Base-by-base conservation (phyloP, 2,888 invertebrate species). In the Seladonia tumulorum region DNA sequence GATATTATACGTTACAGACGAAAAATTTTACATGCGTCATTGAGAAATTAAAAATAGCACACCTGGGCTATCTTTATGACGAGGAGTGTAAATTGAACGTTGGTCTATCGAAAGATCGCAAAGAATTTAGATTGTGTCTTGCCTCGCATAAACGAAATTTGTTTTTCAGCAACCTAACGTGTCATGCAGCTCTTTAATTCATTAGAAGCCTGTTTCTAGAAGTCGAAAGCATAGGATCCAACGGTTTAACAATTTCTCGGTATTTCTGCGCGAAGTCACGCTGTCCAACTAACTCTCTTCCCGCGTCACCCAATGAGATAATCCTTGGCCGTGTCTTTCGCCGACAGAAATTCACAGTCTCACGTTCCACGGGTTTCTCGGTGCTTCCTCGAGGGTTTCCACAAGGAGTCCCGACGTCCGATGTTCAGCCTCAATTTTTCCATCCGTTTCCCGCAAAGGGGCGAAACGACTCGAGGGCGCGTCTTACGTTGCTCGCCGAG, bases 391-490 rank as follows among this genome's bases (percentile, higher is more conserved):
- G 35, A 68, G 29, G 8, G 66, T 68, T 68, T 68, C 63, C 63
- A 29, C 63, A 18, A 68, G 22, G 35, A 68, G 66, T 68, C 22
- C 7, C 35, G 3, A 3, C 16, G 12, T 14, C 47, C 10, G 47
- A 39, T 49, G 35, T 66, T 39, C 35, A 29, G 35, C 66, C 5
- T 10, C 14, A 70, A 83, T 83, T 81, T 53, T 81, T 75, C 42
- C 74, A 76, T 66, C 72, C 68, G 68, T 79, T 75, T 57, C 70
- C 22, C 53, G 18, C 16, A 53, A 79, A 85, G 63, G n/a, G 39
- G 18, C 49, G 68, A 85, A 78, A 22, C 75, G 66, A 39, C 35
- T 66, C 63, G 63, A 63, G 29, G 63, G 70, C 68, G 45, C 74
- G 39, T 25, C 60, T 78, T 29, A 1, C 29, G 29, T 16, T n/a